Evolutionary conservation across 2,797 vertebrate species (phyloP).

Genomic region (Chloroceryle inda): DNA sequence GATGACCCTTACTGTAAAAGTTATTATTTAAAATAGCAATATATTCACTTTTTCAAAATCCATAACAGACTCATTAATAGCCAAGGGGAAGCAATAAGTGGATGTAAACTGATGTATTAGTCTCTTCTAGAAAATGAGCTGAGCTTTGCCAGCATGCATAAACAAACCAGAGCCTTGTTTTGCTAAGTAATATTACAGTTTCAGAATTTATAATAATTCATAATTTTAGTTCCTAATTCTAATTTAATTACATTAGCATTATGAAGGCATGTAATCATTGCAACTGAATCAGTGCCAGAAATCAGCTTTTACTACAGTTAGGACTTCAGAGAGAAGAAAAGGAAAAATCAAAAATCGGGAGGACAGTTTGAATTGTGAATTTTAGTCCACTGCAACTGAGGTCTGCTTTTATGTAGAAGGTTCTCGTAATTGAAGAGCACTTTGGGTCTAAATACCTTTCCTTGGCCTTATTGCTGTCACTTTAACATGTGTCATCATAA

Average conservation of each 20-base stretch:
- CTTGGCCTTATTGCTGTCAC: not conserved
- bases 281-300: slow-evolving; percentile 18
- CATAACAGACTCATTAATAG: not conserved
- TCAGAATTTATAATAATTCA: not conserved
- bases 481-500: rapidly evolving
- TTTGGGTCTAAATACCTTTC: not conserved
- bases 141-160: not conserved
- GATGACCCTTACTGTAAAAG: not conserved
- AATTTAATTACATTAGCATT: slow-evolving; percentile 5
- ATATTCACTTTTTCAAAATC: slow-evolving; percentile 17
- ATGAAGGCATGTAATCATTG: not conserved
- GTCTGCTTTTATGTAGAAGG: not conserved
- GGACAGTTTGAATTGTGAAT: not conserved
- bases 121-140: not conserved
- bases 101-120: not conserved
- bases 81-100: not conserved
- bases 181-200: slow-evolving; percentile 21
- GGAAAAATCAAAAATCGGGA: not conserved
- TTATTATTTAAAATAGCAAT: not conserved
- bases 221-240: not conserved
- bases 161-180: not conserved
- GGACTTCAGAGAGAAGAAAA: not conserved
- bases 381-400: not conserved
- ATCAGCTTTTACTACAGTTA: not conserved
- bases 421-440: not conserved